Percentiles rank a stretch among this genome's conserved stretches.
phyloP scores from a whole-genome alignment of 2,888 invertebrate species.

The Yponomeuta plumbellus region DNA sequence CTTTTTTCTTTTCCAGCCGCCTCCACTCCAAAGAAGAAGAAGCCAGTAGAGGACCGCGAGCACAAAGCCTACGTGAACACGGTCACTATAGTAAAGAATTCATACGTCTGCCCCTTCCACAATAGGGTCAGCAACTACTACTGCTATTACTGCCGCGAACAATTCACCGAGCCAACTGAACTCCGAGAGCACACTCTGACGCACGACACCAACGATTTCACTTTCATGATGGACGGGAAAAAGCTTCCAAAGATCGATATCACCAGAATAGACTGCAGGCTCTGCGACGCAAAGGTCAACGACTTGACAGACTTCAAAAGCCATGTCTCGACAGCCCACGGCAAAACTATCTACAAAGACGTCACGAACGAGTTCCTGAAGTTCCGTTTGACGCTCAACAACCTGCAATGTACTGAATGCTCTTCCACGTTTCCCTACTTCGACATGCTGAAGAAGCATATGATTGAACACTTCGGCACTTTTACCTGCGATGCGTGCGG shows the following conservation, averaged over 20 bases:
- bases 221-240: slow-evolving; percentile 50
- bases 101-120: slow-evolving; percentile 58
- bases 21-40: slow-evolving; percentile 30
- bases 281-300: slow-evolving; percentile 44
- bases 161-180: slow-evolving; percentile 60
- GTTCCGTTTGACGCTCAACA: slow-evolving; percentile 42
- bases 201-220: slow-evolving; percentile 52
- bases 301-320: slow-evolving; percentile 41
- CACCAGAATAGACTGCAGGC: slow-evolving; percentile 49
- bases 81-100: slow-evolving; percentile 48
- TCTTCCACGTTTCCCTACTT: slow-evolving; percentile 41
- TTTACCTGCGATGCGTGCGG: slow-evolving; percentile 62
- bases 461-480: slow-evolving; percentile 61
- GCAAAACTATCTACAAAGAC: slow-evolving; percentile 32
- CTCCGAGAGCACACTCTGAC: slow-evolving; percentile 52
- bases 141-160: slow-evolving; percentile 61
- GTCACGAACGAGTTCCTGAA: slow-evolving; percentile 47
- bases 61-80: slow-evolving; percentile 51
- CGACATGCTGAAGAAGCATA: slow-evolving; percentile 58
- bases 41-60: slow-evolving; percentile 38
- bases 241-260: slow-evolving; percentile 65
- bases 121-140: slow-evolving; percentile 62
- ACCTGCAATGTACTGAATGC: slow-evolving; percentile 45
- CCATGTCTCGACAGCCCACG: slow-evolving; percentile 42
- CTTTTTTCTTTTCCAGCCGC: slow-evolving; percentile 20